A percentile compares a stretch with the other conserved stretches of the same genome.
These are phyloP conservation scores for Columbina picui DNA, from an alignment of 2,113 vertebrate species.

Conservation along the genomic window DNA sequence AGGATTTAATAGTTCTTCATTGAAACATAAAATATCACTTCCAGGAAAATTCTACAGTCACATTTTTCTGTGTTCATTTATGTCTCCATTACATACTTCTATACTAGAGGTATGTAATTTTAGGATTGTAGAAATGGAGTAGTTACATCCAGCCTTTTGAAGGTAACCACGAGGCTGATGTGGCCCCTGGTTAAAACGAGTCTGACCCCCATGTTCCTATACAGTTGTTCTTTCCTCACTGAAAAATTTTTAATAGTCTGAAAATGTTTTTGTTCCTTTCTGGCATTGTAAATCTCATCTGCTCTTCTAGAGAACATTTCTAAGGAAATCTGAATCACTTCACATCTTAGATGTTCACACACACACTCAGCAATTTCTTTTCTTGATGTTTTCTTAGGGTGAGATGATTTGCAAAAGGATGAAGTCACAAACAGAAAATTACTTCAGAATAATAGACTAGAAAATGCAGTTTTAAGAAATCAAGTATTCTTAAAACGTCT, in stretches of 20 bases:
- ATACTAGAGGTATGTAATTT: too few relatives aligned
- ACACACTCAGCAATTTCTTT: neutral
- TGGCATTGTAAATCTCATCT: neutral
- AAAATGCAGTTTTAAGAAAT: slow-evolving; percentile 9
- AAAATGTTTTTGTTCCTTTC: neutral
- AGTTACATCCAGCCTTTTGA: too few relatives aligned
- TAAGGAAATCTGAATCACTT: neutral
- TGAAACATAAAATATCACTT: neutral
- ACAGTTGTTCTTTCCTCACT: neutral
- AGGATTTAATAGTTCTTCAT: neutral
- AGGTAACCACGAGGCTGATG: too few relatives aligned
- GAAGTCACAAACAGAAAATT: neutral
- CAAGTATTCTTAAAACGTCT: neutral
- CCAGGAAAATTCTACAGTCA: neutral
- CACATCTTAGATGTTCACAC: neutral
- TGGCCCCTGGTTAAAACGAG: too few relatives aligned
- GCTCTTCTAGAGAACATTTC: neutral
- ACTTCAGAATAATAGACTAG: neutral
- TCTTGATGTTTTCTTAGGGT: neutral
- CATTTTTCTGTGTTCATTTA: neutral
- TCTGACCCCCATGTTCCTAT: too few relatives aligned
- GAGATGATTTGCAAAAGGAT: neutral
- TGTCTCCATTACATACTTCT: neutral
- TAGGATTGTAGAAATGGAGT: too few relatives aligned
- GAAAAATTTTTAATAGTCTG: neutral